Base-by-base conservation (phyloP, 2,888 invertebrate genomes). In the Lithophane leautieri region DNA sequence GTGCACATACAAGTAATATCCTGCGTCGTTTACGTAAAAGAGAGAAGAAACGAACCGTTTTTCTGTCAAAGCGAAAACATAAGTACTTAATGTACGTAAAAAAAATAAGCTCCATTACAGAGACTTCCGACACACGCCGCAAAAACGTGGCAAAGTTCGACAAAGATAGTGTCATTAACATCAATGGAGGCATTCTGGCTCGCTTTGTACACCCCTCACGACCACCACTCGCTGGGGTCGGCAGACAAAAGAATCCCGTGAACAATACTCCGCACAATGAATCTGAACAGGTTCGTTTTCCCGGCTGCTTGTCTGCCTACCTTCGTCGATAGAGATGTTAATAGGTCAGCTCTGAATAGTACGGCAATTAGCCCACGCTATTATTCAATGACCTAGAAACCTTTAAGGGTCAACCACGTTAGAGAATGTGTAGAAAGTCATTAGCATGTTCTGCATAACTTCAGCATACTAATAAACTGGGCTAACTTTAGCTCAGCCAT, bases 131-230 rank as follows among this genome's bases (percentile, higher is more conserved):
- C 79, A 80, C 76, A 76, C 63, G 70, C 80, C 79, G 50, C 82
- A 89, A 89, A 91, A 91, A 90, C 90, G 90, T 89, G 86, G 78
- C 82, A 65, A 84, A 83, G 74, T 79, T 82, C 78, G 77, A 84
- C 88, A 88, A 86, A 88, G 87, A 90, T 91, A 90, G 91, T 92
- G 91, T 89, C 91, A 91, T 93, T 92, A 91, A 88, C 89, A 88
- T 86, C 85, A 88, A 91, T 90, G 88, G 85, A 81, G 83, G 85
- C 87, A 84, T 89, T 89, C 78, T 81, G 65, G 52, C 42, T 50
- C 73, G 70, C 81, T 87, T 86, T 85, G 86, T 84, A 54, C 61
- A 75, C 71, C 70, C 79, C 65, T 76, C 86, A 79, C 79, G 70
- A 76, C 78, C 60, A 62, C 47, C 73, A 74, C 71, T 70, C 16